Evolutionary conservation across 2,113 vertebrate species (phyloP), one percentile per base, ranked within the genome.

Genomic region (Brachyistius frenatus): DNA sequence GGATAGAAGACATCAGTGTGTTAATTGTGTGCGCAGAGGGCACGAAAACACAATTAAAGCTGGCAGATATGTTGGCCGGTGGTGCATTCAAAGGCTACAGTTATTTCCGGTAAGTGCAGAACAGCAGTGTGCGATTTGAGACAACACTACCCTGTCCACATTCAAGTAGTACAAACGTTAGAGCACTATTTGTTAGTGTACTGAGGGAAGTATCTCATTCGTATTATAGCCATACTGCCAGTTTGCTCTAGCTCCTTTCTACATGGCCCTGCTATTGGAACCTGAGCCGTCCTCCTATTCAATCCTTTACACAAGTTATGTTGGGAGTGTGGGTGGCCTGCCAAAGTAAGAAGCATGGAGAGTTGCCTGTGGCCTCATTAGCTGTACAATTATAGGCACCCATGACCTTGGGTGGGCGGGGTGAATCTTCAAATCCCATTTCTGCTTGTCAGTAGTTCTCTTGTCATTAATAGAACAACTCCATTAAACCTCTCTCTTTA

Each of bases 341-440:
- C 64, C 64, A 82, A 63, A 36, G 37, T 46, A 53, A 62, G 7
- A 75, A 61, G 68, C 41, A 71, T 46, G 49, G 35, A 72, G 44
- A 72, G 58, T 56, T 41, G 62, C 73, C 39, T 55, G 67, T 73
- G 52, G 62, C 30, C 39, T 78, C 63, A 85, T 85, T 84, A 84
- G 65, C 74, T 74, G 73, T 39, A 33, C 49, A 55, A 63, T 77
- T 76, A 83, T 56, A 50, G 73, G 32, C 71, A 75, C 33, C 54
- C 23, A 54, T 82, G 78, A 83, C 68, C 66, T 70, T 76, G 60
- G 56, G 52, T 57, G 13, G 57, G 58, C 0, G 0, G 23, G 11
- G 15, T 56, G 36, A 39, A 39, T 73, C 73, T 85, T 55, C 6
- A 74, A 79, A 69, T 73, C 39, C 54, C 23, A 56, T 65, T 78